Conservation (phyloP, 2,888 invertebrate species). For the Malacosoma neustria region DNA sequence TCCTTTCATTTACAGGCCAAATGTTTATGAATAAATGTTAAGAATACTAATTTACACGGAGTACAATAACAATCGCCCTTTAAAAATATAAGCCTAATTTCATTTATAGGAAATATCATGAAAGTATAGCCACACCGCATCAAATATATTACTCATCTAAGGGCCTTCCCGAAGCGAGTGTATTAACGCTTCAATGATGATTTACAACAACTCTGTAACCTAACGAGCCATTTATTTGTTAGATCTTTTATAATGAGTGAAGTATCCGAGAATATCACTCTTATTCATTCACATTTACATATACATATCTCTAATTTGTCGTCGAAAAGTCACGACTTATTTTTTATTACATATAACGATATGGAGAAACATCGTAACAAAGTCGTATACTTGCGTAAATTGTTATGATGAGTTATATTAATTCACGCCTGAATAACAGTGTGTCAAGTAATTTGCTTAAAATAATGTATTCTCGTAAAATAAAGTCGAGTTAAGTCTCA, state of each 20-base stretch:
- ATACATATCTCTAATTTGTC: neutral
- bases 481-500: conserved; percentile 53
- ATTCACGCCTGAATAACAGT: conserved; percentile 27
- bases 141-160: too few species aligned
- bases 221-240: neutral
- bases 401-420: conserved; percentile 16
- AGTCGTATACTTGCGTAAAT: neutral
- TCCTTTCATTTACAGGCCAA: too few species aligned
- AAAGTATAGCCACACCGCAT: too few species aligned
- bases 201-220: too few species aligned
- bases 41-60: too few species aligned
- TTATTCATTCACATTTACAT: neutral
- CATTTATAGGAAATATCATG: too few species aligned
- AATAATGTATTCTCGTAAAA: conserved; percentile 47
- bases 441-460: conserved; percentile 43
- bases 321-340: neutral
- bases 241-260: conserved; percentile 1
- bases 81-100: too few species aligned
- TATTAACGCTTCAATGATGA: too few species aligned
- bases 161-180: too few species aligned
- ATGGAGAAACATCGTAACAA: neutral
- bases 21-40: too few species aligned
- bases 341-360: neutral
- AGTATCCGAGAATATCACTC: neutral
- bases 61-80: too few species aligned